Conservation (phyloP, 1,140 invertebrate genomes). For the Drosophila aff. region DNA sequence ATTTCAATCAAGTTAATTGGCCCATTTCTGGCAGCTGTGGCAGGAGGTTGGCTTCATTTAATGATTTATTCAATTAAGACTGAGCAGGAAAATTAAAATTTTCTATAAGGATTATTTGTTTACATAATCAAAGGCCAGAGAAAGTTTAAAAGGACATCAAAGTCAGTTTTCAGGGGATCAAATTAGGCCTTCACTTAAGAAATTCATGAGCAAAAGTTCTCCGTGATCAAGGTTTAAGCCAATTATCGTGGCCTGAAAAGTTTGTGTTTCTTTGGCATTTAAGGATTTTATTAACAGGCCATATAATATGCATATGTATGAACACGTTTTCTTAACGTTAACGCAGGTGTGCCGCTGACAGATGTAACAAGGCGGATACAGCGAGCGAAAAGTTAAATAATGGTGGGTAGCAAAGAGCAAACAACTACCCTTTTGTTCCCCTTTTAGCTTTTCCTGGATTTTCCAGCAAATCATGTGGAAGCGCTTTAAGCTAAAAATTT, state of each 20-base stretch:
- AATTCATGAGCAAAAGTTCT: conserved; percentile 7
- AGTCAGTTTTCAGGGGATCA: conserved; percentile 11
- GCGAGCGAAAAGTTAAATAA: conserved; percentile 17
- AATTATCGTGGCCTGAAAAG: conserved; percentile 27
- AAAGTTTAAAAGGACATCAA: conserved; percentile 32
- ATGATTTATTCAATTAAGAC: conserved; percentile 37
- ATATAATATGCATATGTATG: conserved; percentile 9
- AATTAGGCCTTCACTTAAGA: conserved; percentile 8
- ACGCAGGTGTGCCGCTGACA: conserved; percentile 63
- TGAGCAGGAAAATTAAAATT: conserved; percentile 16
- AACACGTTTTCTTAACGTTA: conserved; percentile 4
- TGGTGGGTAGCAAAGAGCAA: conserved; percentile 26
- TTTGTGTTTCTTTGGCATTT: conserved; percentile 1
- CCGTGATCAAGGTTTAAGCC: background rate
- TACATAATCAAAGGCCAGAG: conserved; percentile 1
- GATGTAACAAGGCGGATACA: conserved; percentile 49
- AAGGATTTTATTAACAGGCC: conserved; percentile 25
- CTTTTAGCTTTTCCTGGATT: conserved; percentile 6
- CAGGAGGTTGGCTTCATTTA: conserved; percentile 6
- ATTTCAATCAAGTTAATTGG: conserved; percentile 74
- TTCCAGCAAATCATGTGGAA: conserved; percentile 70
- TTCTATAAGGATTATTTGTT: conserved; percentile 19
- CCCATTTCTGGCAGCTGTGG: conserved; percentile 31
- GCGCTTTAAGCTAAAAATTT: conserved; percentile 66
- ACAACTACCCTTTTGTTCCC: background rate